Conservation (phyloP, 30 jellyfish, hydroid and myxozoan species). For the Haliclystus octoradiatus region DNA sequence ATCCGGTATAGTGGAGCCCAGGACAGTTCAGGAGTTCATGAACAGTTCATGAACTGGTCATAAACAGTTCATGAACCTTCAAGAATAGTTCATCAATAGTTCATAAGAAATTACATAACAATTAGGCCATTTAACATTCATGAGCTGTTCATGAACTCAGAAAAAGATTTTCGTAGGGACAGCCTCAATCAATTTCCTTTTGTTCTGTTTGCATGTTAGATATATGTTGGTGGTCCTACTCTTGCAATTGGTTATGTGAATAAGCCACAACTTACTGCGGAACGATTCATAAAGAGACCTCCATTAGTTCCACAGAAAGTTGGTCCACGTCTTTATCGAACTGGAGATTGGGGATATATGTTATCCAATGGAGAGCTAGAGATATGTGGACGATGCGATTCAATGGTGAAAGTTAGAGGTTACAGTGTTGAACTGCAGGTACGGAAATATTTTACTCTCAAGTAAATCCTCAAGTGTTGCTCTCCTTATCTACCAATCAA, state of each 20-base stretch:
- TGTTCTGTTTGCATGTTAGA: constrained; percentile 14
- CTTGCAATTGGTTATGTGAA: constrained; percentile 76
- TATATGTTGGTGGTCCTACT: constrained; percentile 84
- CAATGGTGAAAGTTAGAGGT: constrained; percentile 88
- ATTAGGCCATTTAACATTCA: too few relatives aligned
- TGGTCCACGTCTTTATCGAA: constrained; percentile 50
- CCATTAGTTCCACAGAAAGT: constrained; percentile 10
- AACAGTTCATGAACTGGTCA: too few relatives aligned
- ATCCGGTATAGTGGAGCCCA: too few relatives aligned
- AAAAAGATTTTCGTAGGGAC: too few relatives aligned
- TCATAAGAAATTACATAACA: too few relatives aligned
- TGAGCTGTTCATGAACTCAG: too few relatives aligned
- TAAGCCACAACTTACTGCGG: constrained; percentile 55
- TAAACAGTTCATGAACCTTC: too few relatives aligned
- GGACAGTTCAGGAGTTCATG: too few relatives aligned
- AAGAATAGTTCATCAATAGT: too few relatives aligned
- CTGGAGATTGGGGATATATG: constrained; percentile 93
- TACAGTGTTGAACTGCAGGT: constrained; percentile 84
- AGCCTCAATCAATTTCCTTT: too few relatives aligned
- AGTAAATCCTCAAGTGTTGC: not conserved
- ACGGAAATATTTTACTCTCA: not conserved
- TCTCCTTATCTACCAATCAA: not conserved
- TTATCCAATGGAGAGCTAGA: constrained; percentile 81
- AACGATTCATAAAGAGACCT: constrained; percentile 42
- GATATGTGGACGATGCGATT: constrained; percentile 83